Percentiles rank a stretch among this genome's conserved stretches.
These are phyloP conservation scores for Ophonus ardosiacus DNA, from an alignment of 2,888 invertebrate genomes.

Conservation along the genomic window DNA sequence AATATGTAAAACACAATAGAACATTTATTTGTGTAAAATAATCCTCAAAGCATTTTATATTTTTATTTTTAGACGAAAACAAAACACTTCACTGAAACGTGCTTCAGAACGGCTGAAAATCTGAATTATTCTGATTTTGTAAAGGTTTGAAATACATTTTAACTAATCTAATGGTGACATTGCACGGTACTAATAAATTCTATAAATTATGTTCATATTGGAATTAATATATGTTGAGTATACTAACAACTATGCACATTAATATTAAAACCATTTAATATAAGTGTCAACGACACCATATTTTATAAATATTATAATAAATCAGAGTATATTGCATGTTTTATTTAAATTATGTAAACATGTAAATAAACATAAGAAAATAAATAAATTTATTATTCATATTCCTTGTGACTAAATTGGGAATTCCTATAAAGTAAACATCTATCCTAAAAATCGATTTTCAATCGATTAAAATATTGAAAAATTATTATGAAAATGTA, in stretches of 20 bases:
- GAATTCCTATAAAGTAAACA: no score
- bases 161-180: conserved; percentile 17
- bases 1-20: neutral
- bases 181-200: conserved; percentile 41
- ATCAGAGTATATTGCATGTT: neutral
- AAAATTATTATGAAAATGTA: no score
- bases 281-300: conserved; percentile 29
- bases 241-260: conserved; percentile 22
- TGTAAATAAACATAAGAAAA: neutral
- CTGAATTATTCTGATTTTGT: conserved; percentile 9
- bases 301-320: neutral
- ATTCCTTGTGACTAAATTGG: no score
- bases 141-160: conserved; percentile 25
- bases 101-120: conserved; percentile 2
- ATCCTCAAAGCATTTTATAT: conserved; percentile 1
- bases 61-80: conserved; percentile 40
- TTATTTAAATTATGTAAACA: neutral
- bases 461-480: no score
- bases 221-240: neutral
- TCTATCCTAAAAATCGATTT: no score
- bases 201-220: conserved; percentile 39
- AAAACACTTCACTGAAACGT: neutral
- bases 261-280: neutral
- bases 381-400: neutral
- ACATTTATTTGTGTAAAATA: neutral